These are phyloP conservation scores for Mystacornis crossleyi DNA, from an alignment of 2,113 vertebrate species.

Conservation along the genomic window DNA sequence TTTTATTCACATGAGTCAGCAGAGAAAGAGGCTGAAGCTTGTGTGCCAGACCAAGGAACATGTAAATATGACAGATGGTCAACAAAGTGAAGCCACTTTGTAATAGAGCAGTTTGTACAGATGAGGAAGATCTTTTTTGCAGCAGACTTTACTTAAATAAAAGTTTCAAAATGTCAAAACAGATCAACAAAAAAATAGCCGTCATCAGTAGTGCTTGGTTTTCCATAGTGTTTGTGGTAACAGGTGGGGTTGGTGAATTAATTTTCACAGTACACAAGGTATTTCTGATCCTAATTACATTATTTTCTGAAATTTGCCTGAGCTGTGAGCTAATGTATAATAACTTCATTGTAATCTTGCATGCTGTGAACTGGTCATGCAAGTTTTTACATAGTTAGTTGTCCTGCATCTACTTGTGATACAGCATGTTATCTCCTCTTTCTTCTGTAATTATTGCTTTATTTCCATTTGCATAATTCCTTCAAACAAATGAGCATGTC, in stretches of 20 bases:
- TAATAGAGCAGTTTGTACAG: background rate
- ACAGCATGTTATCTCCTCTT: background rate
- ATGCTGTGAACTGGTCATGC: slow-evolving; percentile 60
- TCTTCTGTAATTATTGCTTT: background rate
- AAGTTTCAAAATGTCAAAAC: background rate
- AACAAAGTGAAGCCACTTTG: background rate
- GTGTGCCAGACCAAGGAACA: slow-evolving; percentile 18
- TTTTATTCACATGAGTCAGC: slow-evolving; percentile 34
- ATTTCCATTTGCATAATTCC: background rate
- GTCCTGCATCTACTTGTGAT: background rate
- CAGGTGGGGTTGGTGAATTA: background rate
- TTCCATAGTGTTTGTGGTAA: background rate
- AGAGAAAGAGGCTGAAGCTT: background rate
- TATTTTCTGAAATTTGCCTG: slow-evolving; percentile 25
- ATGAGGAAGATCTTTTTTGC: background rate
- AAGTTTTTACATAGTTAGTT: slow-evolving; percentile 42
- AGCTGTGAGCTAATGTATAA: slow-evolving; percentile 45
- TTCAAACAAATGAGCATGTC: background rate
- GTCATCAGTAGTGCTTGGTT: background rate
- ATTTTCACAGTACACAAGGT: background rate
- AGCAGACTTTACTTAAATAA: background rate
- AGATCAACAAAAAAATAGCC: background rate
- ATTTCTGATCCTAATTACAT: slow-evolving; percentile 30
- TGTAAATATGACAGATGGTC: background rate
- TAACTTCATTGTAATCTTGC: slow-evolving; percentile 43